phyloP scores from a whole-genome alignment of 2,888 invertebrate genomes.

The Aspidiotus destructor region DNA sequence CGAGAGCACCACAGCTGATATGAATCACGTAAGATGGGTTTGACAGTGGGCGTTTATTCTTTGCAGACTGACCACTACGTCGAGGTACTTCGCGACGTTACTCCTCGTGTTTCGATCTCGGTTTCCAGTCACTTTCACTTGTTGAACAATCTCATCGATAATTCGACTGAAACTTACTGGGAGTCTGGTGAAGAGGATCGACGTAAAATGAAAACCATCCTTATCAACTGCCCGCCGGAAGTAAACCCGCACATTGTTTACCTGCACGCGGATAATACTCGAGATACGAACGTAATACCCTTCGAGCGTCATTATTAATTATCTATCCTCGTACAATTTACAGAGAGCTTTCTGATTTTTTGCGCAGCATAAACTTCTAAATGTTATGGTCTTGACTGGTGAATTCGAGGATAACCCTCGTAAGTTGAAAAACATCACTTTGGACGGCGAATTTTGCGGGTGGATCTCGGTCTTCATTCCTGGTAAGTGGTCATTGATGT shows the following conservation, averaged over 20 bases:
- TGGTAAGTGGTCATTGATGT: constrained; percentile 44
- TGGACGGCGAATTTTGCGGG: constrained; percentile 72
- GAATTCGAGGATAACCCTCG: constrained; percentile 69
- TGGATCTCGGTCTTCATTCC: constrained; percentile 83
- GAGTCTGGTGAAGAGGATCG: constrained; percentile 96
- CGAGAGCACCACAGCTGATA: not conserved
- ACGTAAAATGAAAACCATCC: constrained; percentile 80
- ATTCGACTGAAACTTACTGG: constrained; percentile 97
- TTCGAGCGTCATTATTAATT: constrained; percentile 40
- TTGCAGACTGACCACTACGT: constrained; percentile 48
- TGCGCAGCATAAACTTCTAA: constrained; percentile 76
- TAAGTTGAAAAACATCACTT: constrained; percentile 71
- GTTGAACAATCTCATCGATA: constrained; percentile 84
- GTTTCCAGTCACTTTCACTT: constrained; percentile 91
- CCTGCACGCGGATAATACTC: constrained; percentile 87
- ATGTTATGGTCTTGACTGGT: constrained; percentile 75
- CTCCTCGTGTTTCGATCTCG: constrained; percentile 63
- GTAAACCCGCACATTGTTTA: constrained; percentile 64
- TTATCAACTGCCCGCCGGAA: constrained; percentile 54
- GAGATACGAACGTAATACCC: constrained; percentile 73
- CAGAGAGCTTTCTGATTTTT: no score
- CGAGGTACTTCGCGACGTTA: constrained; percentile 63
- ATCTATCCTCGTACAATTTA: no score
- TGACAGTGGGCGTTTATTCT: constrained; percentile 34
- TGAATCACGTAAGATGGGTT: not conserved